phyloP scores from a whole-genome alignment of 2,797 vertebrate genomes.

The Tokudaia muenninki region DNA sequence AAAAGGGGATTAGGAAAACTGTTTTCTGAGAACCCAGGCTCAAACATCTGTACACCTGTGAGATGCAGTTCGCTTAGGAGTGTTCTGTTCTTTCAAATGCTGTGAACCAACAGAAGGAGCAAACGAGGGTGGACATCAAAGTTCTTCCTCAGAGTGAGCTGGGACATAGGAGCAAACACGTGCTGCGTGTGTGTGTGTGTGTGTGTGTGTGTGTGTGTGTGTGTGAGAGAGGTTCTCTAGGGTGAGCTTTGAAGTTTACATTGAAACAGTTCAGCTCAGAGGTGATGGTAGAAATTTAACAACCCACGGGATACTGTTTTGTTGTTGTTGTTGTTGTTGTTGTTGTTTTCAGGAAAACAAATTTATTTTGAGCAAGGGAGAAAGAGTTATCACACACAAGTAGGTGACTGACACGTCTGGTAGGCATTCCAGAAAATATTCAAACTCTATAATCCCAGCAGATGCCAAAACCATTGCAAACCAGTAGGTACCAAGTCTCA shows the following conservation, averaged over 20 bases:
- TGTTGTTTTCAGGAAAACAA: not conserved
- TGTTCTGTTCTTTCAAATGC: conserved; percentile 1
- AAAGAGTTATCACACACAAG: not conserved
- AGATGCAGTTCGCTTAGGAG: not conserved
- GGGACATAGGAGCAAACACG: not conserved
- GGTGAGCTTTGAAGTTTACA: not conserved
- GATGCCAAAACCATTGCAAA: not conserved
- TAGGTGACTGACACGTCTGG: not conserved
- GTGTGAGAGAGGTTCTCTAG: fast-evolving
- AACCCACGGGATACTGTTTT: not conserved
- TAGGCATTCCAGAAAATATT: conserved; percentile 39
- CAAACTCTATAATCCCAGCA: conserved; percentile 22
- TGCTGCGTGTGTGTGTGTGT: no score
- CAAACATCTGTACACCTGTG: not conserved
- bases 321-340: no score
- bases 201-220: no score
- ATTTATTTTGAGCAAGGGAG: not conserved
- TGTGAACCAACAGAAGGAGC: not conserved
- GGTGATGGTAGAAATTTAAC: not conserved
- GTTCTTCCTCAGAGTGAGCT: not conserved
- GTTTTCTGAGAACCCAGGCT: conserved; percentile 11
- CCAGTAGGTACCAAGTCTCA: conserved; percentile 1
- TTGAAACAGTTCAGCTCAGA: not conserved
- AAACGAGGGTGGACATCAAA: not conserved
- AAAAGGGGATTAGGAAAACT: conserved; percentile 16